Evolutionary conservation across 2,797 vertebrate genomes (phyloP).

Genomic region (Pangasius djambal): DNA sequence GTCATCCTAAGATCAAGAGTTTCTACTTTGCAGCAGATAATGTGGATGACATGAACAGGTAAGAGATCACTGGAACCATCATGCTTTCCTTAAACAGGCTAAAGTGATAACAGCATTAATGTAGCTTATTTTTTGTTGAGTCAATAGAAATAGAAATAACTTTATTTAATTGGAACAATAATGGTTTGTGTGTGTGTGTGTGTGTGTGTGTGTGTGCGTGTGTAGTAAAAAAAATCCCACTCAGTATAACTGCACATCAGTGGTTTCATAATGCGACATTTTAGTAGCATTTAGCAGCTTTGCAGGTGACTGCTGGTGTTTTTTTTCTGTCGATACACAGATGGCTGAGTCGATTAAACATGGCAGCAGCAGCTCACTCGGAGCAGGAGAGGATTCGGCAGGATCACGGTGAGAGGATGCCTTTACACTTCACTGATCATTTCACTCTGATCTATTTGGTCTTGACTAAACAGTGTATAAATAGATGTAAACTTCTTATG

Average conservation of each 20-base stretch:
- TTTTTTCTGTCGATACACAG: conserved; percentile 76
- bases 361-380: conserved; percentile 90
- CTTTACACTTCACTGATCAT: conserved; percentile 43
- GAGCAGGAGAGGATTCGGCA: conserved; percentile 93
- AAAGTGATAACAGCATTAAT: neutral
- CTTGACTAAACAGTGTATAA: conserved; percentile 32
- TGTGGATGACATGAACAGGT: conserved; percentile 99
- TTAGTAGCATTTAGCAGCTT: conserved; percentile 36
- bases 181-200: neutral
- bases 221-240: neutral
- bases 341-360: conserved; percentile 96
- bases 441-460: conserved; percentile 42
- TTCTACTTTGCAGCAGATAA: conserved; percentile 99
- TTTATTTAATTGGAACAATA: neutral
- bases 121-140: neutral
- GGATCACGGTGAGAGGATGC: conserved; percentile 87
- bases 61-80: conserved; percentile 62
- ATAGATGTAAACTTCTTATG: conserved; percentile 31
- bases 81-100: neutral
- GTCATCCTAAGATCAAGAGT: conserved; percentile 99
- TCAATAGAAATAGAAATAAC: neutral
- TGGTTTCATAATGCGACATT: neutral
- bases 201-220: neutral
- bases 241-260: conserved; percentile 2
- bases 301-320: conserved; percentile 44